Base-by-base conservation (phyloP, 2,113 vertebrate species). In the Dendrocopos noguchii region DNA sequence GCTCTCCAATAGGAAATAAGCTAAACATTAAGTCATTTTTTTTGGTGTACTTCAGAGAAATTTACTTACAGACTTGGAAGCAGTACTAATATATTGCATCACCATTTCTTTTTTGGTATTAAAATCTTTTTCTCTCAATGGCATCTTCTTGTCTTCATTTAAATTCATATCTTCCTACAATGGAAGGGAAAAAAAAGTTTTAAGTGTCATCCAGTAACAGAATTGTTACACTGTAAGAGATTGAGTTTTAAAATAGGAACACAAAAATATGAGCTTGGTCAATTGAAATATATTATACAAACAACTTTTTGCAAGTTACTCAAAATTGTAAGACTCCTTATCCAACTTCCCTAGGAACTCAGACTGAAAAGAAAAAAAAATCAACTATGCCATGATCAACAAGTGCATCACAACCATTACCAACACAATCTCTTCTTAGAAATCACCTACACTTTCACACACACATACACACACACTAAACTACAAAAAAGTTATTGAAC, bases 81-180 rank as follows among this genome's bases (percentile, higher is more conserved):
- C 98, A 92, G 98, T 98, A 92, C 98, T 98, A 81, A 99, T 97
- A 95, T 99, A 99, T 95, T 98, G 99, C 97, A 99, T 97, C 96
- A 99, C 99, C 99, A 99, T 99, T 97, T 99, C 99, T 94, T 98
- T 98, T 96, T 99, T 99, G 59, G 97, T 99, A 96, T 96, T 97
- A 70, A 99, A 98, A 96, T 99, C 99, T 77, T 99, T 99, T 94
- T 99, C 98, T 95, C 99, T 98, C 95, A 99, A 96, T 76, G 99
- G 99, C 95, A 98, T 97, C 97, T 99, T 99, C 96, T 98, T 99
- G 84, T 99, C 99, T 97, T 99, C 99, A 96, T 99, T 99, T 97
- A 99, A 98, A 97, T 99, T 99, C 99, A 99, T 99, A 97, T 99
- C 99, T 98, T 99, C 99, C 99, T 99, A 96, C n/a, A 93, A 90